These are phyloP conservation scores for Euleptes europaea DNA, from an alignment of 2,113 vertebrate species.

Conservation along the genomic window DNA sequence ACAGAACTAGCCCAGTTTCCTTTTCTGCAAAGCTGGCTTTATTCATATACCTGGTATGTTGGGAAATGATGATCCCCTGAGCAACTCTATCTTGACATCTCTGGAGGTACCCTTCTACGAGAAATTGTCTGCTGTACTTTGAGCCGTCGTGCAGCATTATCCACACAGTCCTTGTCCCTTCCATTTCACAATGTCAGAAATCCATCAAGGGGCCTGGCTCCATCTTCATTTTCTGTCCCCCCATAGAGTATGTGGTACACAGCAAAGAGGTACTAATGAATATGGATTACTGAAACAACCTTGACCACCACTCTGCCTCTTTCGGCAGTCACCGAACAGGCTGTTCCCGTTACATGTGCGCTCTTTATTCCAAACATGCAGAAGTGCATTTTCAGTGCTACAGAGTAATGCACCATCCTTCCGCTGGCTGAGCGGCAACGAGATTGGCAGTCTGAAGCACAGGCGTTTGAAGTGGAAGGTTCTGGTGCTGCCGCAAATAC, in stretches of 20 bases:
- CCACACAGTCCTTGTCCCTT: neutral
- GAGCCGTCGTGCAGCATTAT: neutral
- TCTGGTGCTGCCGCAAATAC: constrained; percentile 26
- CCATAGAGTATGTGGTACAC: neutral
- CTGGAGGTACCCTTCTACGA: neutral
- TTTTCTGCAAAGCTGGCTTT: constrained; percentile 3
- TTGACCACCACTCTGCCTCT: neutral
- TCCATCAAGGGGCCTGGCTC: fast-evolving
- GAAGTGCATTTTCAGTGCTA: neutral
- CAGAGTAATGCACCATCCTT: neutral
- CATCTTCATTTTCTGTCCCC: neutral
- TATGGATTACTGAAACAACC: neutral
- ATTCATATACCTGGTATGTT: neutral
- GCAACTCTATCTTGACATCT: neutral
- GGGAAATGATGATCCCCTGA: neutral
- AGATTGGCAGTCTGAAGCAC: constrained; percentile 26
- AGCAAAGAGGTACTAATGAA: neutral
- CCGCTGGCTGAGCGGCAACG: constrained; percentile 6
- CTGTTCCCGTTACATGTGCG: neutral
- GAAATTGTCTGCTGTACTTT: neutral
- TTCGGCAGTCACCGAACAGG: neutral
- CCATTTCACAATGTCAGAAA: neutral
- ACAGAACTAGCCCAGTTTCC: neutral
- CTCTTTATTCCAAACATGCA: neutral
- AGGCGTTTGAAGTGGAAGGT: constrained; percentile 37